These are phyloP conservation scores for Lepilemur septentrionalis DNA, from an alignment of 2,797 vertebrate genomes.

Conservation along the genomic window DNA sequence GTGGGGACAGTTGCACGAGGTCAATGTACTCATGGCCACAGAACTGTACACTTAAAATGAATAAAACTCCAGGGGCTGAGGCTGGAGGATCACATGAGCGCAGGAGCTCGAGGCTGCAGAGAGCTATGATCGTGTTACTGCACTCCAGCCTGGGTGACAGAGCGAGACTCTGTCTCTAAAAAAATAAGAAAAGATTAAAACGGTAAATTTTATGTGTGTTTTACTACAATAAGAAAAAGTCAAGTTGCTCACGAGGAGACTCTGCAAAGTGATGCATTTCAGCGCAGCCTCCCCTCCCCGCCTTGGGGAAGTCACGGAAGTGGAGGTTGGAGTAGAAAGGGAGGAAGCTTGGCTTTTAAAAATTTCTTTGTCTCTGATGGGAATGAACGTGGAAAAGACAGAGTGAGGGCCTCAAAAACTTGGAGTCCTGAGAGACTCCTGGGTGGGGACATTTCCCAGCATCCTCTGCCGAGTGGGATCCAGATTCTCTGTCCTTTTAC, in stretches of 20 bases:
- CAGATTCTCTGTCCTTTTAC: neutral
- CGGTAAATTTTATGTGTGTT: neutral
- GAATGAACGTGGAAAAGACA: neutral
- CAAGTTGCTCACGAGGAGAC: neutral
- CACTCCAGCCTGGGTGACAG: too few relatives aligned
- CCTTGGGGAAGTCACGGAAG: neutral
- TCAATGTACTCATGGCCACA: too few relatives aligned
- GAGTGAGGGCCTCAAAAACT: neutral
- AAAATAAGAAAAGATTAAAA: neutral
- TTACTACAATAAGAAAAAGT: neutral
- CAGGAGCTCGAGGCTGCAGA: neutral
- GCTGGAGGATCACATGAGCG: neutral
- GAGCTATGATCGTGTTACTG: neutral
- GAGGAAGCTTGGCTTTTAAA: neutral
- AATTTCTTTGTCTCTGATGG: neutral
- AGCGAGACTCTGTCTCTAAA: neutral
- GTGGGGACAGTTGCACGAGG: neutral
- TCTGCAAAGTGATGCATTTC: neutral
- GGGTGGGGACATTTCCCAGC: neutral
- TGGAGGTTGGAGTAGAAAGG: neutral
- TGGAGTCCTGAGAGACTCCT: neutral
- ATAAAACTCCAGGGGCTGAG: neutral
- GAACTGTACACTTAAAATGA: neutral
- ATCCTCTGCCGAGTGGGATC: neutral
- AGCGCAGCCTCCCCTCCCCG: rapidly evolving